Conservation (phyloP, 2,888 invertebrate genomes). For the Cosmorhoe ocellata region DNA sequence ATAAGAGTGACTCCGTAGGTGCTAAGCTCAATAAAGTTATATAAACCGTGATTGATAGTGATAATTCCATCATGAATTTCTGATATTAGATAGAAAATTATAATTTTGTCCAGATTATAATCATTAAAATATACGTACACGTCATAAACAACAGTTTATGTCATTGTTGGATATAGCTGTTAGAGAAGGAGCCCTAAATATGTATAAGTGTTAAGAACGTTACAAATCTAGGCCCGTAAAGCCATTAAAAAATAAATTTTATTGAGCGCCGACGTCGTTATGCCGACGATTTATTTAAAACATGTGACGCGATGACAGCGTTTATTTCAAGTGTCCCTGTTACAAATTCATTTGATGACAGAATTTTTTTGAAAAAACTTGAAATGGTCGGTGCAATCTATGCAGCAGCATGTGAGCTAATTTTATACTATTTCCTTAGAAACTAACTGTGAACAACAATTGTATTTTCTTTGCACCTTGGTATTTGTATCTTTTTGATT, state of each 20-base stretch:
- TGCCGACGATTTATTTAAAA: conserved; percentile 66
- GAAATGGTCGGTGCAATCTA: too few species aligned
- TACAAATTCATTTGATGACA: conserved; percentile 58
- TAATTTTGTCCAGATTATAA: conserved; percentile 33
- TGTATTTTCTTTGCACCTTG: too few species aligned
- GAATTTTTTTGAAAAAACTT: conserved; percentile 35
- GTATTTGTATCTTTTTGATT: too few species aligned
- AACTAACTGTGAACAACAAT: too few species aligned
- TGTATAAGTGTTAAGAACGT: conserved; percentile 54
- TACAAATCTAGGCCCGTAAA: conserved; percentile 57
- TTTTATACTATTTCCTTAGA: too few species aligned
- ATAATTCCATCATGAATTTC: conserved; percentile 32
- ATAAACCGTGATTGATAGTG: conserved; percentile 32
- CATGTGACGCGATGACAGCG: conserved; percentile 64
- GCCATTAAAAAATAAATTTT: conserved; percentile 67
- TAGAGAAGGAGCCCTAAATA: conserved; percentile 48
- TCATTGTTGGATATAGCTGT: conserved; percentile 41
- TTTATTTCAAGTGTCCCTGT: conserved; percentile 57
- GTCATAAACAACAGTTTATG: conserved; percentile 44
- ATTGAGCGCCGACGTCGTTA: conserved; percentile 68
- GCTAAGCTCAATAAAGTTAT: conserved; percentile 32
- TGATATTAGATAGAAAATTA: conserved; percentile 31
- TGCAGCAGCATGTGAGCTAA: too few species aligned
- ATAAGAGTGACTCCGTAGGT: conserved; percentile 27
- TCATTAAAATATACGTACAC: conserved; percentile 37